Base-by-base conservation (phyloP, 2,888 invertebrate species). In the Clepsis dumicolana region DNA sequence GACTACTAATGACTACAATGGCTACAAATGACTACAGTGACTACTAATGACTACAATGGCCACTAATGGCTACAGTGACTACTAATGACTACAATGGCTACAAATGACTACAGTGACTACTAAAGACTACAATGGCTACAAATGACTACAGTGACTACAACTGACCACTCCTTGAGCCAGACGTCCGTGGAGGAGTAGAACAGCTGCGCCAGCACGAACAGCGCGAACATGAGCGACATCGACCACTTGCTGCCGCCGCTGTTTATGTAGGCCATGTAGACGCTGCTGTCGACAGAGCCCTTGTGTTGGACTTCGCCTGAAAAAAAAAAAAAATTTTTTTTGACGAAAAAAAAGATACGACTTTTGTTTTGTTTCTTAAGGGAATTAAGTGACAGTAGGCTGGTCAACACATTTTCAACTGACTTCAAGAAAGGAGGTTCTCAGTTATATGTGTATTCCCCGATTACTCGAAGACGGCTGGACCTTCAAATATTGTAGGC, bases 141-240 rank as follows among this genome's bases (percentile, higher is more conserved):
- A 75, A 18, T 21, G 48, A 48, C 48, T 21, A 21, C n/a, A n/a
- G n/a, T 4, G 48, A 48, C 48, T 48, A 48, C 21, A 12, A 75
- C 89, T 83, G 10, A 93, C 94, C 94, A 96, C 65, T 94, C 93
- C 48, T 95, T 94, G 0, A 96, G 90, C 94, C 95, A 96, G 25
- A 94, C 91, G 74, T 96, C 96, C 0, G 95, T 94, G 0, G 94
- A 94, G 0, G 95, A 95, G 65, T 95, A 95, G 71, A 95, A 90
- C 2, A 94, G 71, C 74, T 95, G 95, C 0, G 95, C 94, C 14
- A 91, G 62, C 0, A 94, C 53, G 76, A 95, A 95, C 27, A 95
- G 81, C 0, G 93, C 35, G 3, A 94, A 83, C 8, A 96, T 82
- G 0, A 94, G 29, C 0, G 91, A 63, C 81, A 95, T 90, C 0